A percentile compares a stretch with the other conserved stretches of the same genome.
phyloP scores from a whole-genome alignment of 2,888 invertebrate genomes.

The Morpho achilles region DNA sequence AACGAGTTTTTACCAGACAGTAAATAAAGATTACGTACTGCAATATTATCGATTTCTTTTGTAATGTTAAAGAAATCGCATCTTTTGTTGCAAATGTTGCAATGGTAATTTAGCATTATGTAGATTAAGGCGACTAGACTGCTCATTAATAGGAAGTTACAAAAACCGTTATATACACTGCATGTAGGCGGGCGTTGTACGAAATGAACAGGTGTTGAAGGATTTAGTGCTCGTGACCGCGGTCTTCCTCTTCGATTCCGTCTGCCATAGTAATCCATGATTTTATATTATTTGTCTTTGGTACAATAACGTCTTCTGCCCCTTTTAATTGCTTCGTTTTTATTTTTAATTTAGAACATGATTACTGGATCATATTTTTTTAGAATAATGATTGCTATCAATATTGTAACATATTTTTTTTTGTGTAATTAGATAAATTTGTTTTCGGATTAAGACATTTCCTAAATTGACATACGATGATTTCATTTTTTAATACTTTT shows the following conservation, averaged over 20 bases:
- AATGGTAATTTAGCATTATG: conserved; percentile 55
- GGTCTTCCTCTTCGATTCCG: conserved; percentile 44
- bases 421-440: no score
- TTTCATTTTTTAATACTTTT: no score
- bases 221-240: conserved; percentile 24
- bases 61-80: conserved; percentile 44
- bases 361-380: not conserved
- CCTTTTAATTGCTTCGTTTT: not conserved
- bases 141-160: conserved; percentile 45
- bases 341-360: conserved; percentile 4
- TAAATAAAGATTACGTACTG: conserved; percentile 38
- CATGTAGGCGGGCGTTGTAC: conserved; percentile 31
- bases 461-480: no score
- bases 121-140: conserved; percentile 49
- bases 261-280: conserved; percentile 47
- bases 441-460: no score
- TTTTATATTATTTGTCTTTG: conserved; percentile 8
- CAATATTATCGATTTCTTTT: conserved; percentile 49
- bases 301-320: not conserved
- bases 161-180: conserved; percentile 37
- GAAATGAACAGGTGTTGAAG: conserved; percentile 8
- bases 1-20: no score
- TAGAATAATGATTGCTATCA: not conserved
- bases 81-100: conserved; percentile 42
- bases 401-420: no score